Percentiles rank a stretch among this genome's conserved stretches.
Evolutionary conservation across 2,113 vertebrate species (phyloP).

Genomic region (Ploceus nigricollis): DNA sequence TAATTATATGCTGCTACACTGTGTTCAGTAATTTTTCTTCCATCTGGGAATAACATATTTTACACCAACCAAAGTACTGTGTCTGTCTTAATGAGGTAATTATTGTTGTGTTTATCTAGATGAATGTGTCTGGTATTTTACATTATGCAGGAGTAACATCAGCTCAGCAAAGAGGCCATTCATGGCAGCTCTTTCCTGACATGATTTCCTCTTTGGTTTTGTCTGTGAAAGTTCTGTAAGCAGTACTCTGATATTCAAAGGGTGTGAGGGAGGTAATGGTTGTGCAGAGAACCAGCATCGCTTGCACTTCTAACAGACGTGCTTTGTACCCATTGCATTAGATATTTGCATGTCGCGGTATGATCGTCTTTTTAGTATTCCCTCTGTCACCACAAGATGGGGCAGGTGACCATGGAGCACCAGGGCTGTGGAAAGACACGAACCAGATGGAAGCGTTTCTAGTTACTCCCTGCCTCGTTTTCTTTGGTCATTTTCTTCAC

Average conservation of each 20-base stretch:
- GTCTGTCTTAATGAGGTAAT: neutral
- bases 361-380: neutral
- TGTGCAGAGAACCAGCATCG: fast-evolving
- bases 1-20: neutral
- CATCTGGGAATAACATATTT: neutral
- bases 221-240: neutral
- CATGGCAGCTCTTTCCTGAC: neutral
- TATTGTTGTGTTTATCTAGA: neutral
- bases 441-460: neutral
- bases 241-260: neutral
- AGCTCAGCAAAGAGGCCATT: neutral
- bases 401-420: neutral
- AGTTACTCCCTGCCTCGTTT: neutral
- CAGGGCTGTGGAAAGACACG: fast-evolving
- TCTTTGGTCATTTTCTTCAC: neutral
- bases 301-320: neutral
- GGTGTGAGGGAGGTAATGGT: fast-evolving
- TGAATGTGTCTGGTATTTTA: neutral
- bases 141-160: neutral
- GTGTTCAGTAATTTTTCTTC: neutral
- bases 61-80: neutral
- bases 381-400: conserved; percentile 14
- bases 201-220: neutral
- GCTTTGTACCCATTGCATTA: neutral
- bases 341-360: neutral